phyloP scores from a whole-genome alignment of 1,140 invertebrate species.

The Capitella teleta region DNA sequence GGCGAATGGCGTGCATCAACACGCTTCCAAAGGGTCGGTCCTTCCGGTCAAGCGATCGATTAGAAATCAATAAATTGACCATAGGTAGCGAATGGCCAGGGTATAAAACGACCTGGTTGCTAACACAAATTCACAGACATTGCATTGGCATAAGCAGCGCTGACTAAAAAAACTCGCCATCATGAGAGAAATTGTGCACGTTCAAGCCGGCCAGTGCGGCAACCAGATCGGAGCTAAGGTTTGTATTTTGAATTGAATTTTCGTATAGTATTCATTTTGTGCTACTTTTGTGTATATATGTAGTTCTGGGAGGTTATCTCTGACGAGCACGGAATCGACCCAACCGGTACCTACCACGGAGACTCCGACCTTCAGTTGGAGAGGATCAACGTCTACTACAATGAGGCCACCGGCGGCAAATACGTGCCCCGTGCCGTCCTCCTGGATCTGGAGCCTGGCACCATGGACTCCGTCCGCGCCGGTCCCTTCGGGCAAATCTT shows the following conservation, averaged over 20 bases:
- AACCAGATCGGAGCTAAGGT: slow-evolving; percentile 83
- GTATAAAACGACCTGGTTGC: no score
- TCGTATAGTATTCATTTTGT: not conserved
- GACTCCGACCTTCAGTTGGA: slow-evolving; percentile 26
- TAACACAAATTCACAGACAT: no score
- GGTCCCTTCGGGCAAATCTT: slow-evolving; percentile 72
- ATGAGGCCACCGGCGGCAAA: slow-evolving; percentile 55
- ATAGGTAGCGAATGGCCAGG: no score
- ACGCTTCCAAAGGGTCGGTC: no score
- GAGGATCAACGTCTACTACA: slow-evolving; percentile 47
- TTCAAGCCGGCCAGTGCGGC: slow-evolving; percentile 74
- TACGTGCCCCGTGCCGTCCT: slow-evolving; percentile 85
- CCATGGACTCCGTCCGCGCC: slow-evolving; percentile 85
- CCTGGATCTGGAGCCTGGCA: slow-evolving; percentile 85
- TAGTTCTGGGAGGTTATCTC: slow-evolving; percentile 1
- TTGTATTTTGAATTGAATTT: not conserved
- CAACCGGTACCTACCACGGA: slow-evolving; percentile 46
- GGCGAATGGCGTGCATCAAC: no score
- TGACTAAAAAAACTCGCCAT: no score
- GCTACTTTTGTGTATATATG: not conserved
- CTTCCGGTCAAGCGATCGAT: no score
- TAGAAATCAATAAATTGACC: no score
- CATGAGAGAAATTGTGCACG: slow-evolving; percentile 47
- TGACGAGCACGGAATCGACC: slow-evolving; percentile 43
- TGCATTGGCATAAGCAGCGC: no score